These are phyloP conservation scores for Noctua comes DNA, from an alignment of 2,888 invertebrate species.

Conservation along the genomic window DNA sequence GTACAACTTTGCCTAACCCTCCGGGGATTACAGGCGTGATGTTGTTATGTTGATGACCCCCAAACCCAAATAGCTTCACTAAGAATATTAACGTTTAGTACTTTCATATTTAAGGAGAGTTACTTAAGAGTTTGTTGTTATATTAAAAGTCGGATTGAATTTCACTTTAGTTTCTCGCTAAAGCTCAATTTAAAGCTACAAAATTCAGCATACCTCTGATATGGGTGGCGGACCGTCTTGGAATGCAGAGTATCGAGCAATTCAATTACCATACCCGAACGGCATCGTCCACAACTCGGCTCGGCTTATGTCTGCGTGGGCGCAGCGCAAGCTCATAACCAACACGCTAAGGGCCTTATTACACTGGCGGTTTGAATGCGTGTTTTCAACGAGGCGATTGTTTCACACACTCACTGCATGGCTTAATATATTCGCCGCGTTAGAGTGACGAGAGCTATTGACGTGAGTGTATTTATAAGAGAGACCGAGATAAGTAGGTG, in stretches of 20 bases:
- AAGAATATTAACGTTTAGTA: neutral
- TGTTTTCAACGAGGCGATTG: neutral
- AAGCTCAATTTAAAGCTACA: neutral
- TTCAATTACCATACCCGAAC: slow-evolving; percentile 63
- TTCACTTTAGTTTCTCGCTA: neutral
- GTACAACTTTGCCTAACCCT: too few species aligned
- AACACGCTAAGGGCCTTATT: neutral
- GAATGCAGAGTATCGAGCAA: slow-evolving; percentile 60
- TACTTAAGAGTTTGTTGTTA: neutral
- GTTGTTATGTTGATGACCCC: too few species aligned
- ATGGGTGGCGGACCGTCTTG: slow-evolving; percentile 41
- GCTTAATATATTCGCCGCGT: neutral
- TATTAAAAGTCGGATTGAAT: neutral
- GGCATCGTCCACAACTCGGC: slow-evolving; percentile 33
- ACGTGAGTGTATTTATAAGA: neutral
- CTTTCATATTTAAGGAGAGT: neutral
- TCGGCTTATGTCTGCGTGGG: slow-evolving; percentile 42
- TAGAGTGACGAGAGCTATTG: neutral
- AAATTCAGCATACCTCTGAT: slow-evolving; percentile 23
- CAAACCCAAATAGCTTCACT: neutral
- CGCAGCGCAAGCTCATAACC: slow-evolving; percentile 26
- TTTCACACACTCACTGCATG: neutral
- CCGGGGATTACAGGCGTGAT: too few species aligned
- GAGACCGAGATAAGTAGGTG: neutral
- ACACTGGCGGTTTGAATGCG: neutral